Base-by-base conservation (phyloP, 2,888 invertebrate species). In the Synergus laeviventris region DNA sequence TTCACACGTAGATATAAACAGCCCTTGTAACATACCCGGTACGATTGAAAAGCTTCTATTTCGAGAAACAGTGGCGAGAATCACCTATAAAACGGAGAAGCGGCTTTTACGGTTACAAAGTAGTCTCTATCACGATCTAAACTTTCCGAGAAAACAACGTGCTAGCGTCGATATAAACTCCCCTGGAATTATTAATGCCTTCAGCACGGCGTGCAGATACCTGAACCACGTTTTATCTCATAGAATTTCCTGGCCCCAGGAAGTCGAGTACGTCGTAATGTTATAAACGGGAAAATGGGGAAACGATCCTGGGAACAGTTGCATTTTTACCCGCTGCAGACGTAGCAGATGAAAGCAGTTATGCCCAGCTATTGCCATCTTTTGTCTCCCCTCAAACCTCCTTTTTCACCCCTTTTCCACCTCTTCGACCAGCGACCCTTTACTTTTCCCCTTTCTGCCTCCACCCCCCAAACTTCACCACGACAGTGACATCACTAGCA, bases 401-500 rank as follows among this genome's bases (percentile, higher is more conserved):
- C 3, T 31, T 31, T 31, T 31, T 31, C 31, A 12, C 21, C 12
- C 9, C 49, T 49, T 49, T 16, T 16, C 70, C 8, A 4, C n/a
- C 8, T 31, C 31, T 49, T 66, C 66, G n/a, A 36, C 11, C 31
- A 70, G n/a, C n/a, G 31, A 49, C 39, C n/a, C 24, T 31, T 24
- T 49, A 4, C 14, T 64, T 18, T 42, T 64, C 21, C 9, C 16
- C 24, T 31, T 31, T n/a, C 31, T 24, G 2, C 16, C 21, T 45
- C 39, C 11, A n/a, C 61, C 36, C 61, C 42, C 21, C 64, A 38
- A 64, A 64, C 64, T 36, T 14, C 31, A 70, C 70, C 31, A 70
- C 31, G 49, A 49, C 70, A 70, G 70, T 70, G 24, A 24, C 70
- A 70, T 77, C 77, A 74, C 74, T 75, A 78, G 76, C 81, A 78